phyloP scores from a whole-genome alignment of 2,113 vertebrate species.

The Bucco capensis region DNA sequence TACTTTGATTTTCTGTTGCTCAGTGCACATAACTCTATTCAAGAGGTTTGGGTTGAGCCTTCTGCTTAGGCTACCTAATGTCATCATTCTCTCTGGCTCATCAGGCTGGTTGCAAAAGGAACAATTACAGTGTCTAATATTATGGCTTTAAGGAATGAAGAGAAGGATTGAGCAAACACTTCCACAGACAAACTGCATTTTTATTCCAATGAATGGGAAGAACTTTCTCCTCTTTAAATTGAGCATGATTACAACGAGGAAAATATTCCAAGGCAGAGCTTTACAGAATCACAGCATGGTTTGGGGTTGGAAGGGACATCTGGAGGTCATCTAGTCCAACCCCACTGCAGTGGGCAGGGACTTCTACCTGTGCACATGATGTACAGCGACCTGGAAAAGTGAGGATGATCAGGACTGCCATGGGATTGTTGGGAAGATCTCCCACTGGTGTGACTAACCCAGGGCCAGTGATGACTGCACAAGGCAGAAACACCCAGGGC shows the following conservation, averaged over 20 bases:
- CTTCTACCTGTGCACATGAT: rapidly evolving
- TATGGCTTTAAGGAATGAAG: background rate
- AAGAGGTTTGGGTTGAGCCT: background rate
- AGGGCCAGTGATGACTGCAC: background rate
- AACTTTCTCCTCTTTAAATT: background rate
- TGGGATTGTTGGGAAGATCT: background rate
- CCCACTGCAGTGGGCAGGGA: no score
- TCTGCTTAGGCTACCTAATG: background rate
- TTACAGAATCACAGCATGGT: no score
- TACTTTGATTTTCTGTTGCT: background rate
- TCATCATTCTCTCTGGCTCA: background rate
- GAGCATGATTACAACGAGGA: background rate
- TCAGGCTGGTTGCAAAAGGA: background rate
- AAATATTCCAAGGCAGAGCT: background rate
- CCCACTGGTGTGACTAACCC: background rate
- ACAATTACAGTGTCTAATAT: background rate
- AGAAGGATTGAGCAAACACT: background rate
- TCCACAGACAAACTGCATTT: background rate
- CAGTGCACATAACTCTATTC: background rate
- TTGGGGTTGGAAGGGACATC: no score
- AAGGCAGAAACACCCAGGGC: background rate
- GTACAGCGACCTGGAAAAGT: background rate
- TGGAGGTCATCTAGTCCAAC: no score
- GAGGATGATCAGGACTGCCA: background rate
- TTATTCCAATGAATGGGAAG: background rate